These are phyloP conservation scores for Salpingus planirostris DNA, from an alignment of 2,888 invertebrate genomes.

Conservation along the genomic window DNA sequence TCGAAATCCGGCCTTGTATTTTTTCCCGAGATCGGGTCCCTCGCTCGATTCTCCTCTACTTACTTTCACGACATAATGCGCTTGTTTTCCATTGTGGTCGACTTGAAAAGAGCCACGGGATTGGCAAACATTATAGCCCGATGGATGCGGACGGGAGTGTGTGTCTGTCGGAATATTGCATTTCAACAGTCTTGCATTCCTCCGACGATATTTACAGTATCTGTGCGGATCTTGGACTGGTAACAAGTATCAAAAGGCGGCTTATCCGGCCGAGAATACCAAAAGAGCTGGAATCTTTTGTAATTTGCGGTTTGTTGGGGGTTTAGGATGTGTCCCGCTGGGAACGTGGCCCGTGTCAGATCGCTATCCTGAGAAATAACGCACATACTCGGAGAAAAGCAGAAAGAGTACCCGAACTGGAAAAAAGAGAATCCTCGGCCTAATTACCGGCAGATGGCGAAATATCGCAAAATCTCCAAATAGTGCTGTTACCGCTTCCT, in stretches of 20 bases:
- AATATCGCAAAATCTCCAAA: not conserved
- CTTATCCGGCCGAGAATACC: constrained; percentile 24
- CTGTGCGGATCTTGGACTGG: constrained; percentile 33
- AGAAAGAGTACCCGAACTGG: too few species aligned
- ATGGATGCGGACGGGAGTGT: not conserved
- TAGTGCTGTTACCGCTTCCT: not conserved
- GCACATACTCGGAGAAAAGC: too few species aligned
- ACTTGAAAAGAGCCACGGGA: constrained; percentile 33
- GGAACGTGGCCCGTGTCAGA: constrained; percentile 32
- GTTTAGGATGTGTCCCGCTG: constrained; percentile 29
- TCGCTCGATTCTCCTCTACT: too few species aligned
- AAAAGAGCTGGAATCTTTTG: constrained; percentile 21
- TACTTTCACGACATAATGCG: constrained; percentile 32
- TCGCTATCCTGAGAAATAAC: constrained; percentile 15
- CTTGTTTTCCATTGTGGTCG: constrained; percentile 32
- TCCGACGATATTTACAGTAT: constrained; percentile 36
- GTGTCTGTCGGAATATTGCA: constrained; percentile 32
- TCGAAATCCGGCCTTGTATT: too few species aligned
- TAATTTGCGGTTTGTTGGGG: constrained; percentile 31
- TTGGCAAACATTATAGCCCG: constrained; percentile 17
- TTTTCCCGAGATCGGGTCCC: too few species aligned
- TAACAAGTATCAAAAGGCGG: constrained; percentile 34
- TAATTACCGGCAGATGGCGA: not conserved
- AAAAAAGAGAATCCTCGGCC: too few species aligned
- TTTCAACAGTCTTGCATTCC: constrained; percentile 35